These are phyloP conservation scores for Oscheius sp. DNA, from an alignment of 2,888 invertebrate genomes.

Conservation along the genomic window DNA sequence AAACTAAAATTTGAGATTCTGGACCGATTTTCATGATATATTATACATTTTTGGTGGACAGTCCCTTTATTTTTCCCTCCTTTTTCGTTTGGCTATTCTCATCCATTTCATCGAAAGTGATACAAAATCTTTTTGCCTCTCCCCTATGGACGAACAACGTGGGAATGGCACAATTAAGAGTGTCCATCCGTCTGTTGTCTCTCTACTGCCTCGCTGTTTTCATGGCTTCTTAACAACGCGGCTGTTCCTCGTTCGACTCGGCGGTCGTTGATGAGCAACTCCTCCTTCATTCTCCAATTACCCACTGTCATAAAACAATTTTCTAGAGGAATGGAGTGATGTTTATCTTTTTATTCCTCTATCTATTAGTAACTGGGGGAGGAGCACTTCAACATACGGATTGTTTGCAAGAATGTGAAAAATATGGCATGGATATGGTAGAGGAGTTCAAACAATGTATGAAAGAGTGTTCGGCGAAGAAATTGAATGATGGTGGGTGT, in stretches of 20 bases:
- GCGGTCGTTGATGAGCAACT: conserved; percentile 27
- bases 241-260: conserved; percentile 20
- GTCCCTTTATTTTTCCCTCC: no score
- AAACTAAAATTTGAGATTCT: no score
- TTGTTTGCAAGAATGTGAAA: conserved; percentile 20
- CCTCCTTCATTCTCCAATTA: conserved; percentile 5
- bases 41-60: no score
- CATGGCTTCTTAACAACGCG: conserved; percentile 16
- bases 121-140: no score
- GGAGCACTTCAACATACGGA: conserved; percentile 9
- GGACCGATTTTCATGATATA: no score
- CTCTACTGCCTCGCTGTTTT: neutral
- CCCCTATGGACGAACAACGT: no score
- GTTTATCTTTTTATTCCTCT: neutral
- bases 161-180: conserved; percentile 23
- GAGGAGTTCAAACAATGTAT: conserved; percentile 15
- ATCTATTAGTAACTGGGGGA: neutral
- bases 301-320: neutral
- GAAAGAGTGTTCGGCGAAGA: conserved; percentile 17
- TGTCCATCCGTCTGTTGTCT: conserved; percentile 3
- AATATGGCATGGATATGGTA: neutral
- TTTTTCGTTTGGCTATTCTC: no score
- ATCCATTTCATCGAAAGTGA: no score
- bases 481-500: neutral
- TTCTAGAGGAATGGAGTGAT: no score